Conservation (phyloP, 2,113 vertebrate genomes). For the Gavia stellata region DNA sequence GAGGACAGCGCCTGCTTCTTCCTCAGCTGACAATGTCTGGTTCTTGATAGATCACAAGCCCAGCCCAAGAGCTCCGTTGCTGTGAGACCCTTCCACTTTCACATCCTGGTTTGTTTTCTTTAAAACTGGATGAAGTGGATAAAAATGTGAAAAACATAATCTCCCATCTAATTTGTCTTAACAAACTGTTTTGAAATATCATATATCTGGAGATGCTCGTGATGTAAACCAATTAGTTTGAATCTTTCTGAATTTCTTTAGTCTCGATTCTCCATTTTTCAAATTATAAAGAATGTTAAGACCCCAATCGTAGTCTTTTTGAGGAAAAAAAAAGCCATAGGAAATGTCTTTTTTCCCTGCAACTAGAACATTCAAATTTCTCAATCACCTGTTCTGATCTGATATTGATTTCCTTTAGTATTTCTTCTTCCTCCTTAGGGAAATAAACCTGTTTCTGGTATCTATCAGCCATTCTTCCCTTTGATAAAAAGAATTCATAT, state of each 20-base stretch:
- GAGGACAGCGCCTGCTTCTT: not conserved
- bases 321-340: not conserved
- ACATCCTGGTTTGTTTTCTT: not conserved
- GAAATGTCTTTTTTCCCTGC: not conserved
- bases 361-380: conserved; percentile 36
- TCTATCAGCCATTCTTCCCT: conserved; percentile 57
- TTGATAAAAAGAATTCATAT: conserved; percentile 68
- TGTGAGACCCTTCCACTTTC: not conserved
- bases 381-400: conserved; percentile 65
- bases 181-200: not conserved
- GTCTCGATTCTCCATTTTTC: not conserved
- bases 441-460: conserved; percentile 69
- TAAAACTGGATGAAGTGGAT: not conserved
- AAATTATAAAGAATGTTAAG: not conserved
- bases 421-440: conserved; percentile 62
- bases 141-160: not conserved
- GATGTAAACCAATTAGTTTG: not conserved
- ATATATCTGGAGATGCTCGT: not conserved
- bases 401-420: conserved; percentile 63
- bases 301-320: not conserved
- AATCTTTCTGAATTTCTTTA: not conserved
- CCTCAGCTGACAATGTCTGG: not conserved
- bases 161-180: not conserved
- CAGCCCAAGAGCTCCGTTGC: not conserved
- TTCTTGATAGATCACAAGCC: not conserved